Base-by-base conservation (phyloP, 2,113 vertebrate species). In the Epinephelus lanceolatus region DNA sequence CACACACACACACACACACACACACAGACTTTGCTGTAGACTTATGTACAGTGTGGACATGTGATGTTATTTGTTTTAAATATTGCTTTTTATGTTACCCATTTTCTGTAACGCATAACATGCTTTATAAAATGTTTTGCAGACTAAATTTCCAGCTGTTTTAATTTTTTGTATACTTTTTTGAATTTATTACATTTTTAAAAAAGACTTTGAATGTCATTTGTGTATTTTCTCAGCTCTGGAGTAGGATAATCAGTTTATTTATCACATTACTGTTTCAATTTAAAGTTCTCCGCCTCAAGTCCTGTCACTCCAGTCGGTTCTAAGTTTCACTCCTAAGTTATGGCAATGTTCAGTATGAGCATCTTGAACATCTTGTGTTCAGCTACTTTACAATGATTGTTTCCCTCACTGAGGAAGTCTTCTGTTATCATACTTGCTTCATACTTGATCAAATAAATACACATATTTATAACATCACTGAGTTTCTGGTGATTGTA, bases 391-490 rank as follows among this genome's bases (percentile, higher is more conserved):
- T 76, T 66, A 18, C 71, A 66, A 25, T 66, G 19, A 51, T 62
- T 71, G 11, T 89, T 81, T 86, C 62, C 68, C 77, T 80, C 33
- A 12, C 27, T 2, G 76, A 83, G 80, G 71, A 84, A 51, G 17
- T 76, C 33, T 80, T 90, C 45, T 88, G 77, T 92, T 91, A 8
- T 72, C 21, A 71, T 61, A 68, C 70, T 77, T 80, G 67, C 75
- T 89, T 88, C 69, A 80, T 73, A 68, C 84, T 87, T 86, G 76
- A 67, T 80, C 68, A 76, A 92, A 89, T 92, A 91, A 93, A 93
- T 72, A 71, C 81, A 83, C 77, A 85, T 83, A 87, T 89, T 91
- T 86, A 87, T 89, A 88, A 88, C 71, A 60, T 60, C 55, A 72
- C 1, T 51, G 59, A 49, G 21, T 71, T 61, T 53, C 66, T 70